Evolutionary conservation across 2,888 invertebrate genomes (phyloP), one percentile per base, ranked within the genome.

Genomic region (Synergus japonicus): DNA sequence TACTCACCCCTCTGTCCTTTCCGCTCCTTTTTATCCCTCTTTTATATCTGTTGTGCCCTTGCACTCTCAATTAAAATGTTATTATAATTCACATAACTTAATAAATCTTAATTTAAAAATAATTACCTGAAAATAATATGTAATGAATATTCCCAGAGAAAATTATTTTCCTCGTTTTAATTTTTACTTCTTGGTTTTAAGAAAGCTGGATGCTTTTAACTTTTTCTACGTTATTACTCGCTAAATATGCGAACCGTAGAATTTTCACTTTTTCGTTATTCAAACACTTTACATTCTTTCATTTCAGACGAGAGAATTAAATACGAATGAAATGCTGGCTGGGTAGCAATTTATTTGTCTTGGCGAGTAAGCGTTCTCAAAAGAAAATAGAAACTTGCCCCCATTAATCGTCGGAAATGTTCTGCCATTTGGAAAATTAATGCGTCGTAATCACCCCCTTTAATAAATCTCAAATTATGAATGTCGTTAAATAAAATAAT

Each of bases 401-500:
- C 49, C 10, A n/a, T 73, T 73, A 49, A 54, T 73, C 73, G 54
- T 73, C 13, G 18, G 29, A 73, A 54, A 29, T 54, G 54, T 73
- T 73, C 49, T 73, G 29, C 49, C 73, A 60, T 73, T 37, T 37
- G 49, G 15, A 49, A 29, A 46, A 22, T 44, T 46, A 69, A 69
- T 69, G 46, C 18, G 29, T 22, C 22, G 8, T 46, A 29, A 69
- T 69, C 46, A 69, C 46, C 29, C 46, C 22, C 46, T 49, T 46
- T 29, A 12, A 15, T 13, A 13, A 49, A 12, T 29, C 22, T 44
- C 5, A 4, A 44, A 10, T 7, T 41, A 54, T 54, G 54, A 66
- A 2, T 18, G 18, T 22, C 44, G 15, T 69, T 49, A 29, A 18
- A 29, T 69, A 13, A 9, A 69, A 37, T n/a, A 60, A 60, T 60